A percentile compares a stretch with the other conserved stretches of the same genome.
Conservation (phyloP, 2,113 vertebrate species). For the Campylorhamphus procurvoides region DNA sequence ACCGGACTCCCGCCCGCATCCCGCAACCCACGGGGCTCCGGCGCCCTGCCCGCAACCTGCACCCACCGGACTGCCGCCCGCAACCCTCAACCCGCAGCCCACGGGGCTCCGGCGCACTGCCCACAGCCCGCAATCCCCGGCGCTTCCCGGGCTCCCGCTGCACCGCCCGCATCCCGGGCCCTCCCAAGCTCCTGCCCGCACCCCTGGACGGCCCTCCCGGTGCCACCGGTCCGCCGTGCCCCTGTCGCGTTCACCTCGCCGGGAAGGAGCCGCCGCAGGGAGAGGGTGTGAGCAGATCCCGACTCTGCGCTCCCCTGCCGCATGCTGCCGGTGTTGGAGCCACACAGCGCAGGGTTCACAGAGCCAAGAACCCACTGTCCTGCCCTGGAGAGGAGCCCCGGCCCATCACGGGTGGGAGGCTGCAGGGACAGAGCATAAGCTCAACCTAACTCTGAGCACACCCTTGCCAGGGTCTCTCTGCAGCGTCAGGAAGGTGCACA, state of each 20-base stretch:
- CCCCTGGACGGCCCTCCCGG: neutral
- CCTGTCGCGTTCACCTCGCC: neutral
- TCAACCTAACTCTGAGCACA: neutral
- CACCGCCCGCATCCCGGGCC: neutral
- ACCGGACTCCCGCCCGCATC: neutral
- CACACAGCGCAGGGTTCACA: neutral
- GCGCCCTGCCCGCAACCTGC: neutral
- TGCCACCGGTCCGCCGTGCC: neutral
- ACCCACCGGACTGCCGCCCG: neutral
- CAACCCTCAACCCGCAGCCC: neutral
- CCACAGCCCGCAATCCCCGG: neutral
- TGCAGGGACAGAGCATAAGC: neutral
- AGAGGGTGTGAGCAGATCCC: neutral
- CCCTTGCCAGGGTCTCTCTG: neutral
- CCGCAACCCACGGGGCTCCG: neutral
- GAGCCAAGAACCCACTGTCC: accelerated
- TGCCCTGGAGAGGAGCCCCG: neutral
- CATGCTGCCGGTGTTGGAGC: neutral
- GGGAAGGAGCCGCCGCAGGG: neutral
- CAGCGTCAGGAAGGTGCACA: neutral
- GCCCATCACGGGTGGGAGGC: neutral
- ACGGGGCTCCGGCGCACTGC: neutral
- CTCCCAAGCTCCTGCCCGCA: neutral
- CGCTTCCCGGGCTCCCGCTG: neutral
- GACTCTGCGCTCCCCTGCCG: neutral